These are phyloP conservation scores for Chiridota heheva DNA, from an alignment of 35 echinoderm and acorn worm genomes.

Conservation along the genomic window DNA sequence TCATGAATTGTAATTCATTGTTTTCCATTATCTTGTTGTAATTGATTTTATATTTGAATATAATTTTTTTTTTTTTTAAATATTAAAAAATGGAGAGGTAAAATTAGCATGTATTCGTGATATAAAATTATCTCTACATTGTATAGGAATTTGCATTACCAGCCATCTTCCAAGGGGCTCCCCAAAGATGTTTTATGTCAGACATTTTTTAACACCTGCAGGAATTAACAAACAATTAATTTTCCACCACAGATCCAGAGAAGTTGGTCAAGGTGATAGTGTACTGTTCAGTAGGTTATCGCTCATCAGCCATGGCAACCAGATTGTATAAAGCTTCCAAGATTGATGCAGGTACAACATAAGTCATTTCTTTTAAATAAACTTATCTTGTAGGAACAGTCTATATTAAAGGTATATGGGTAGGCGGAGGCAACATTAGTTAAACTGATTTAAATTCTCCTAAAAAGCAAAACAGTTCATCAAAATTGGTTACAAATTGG, in stretches of 20 bases:
- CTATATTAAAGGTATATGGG: background rate
- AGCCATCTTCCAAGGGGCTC: no score
- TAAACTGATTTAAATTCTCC: background rate
- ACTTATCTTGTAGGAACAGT: background rate
- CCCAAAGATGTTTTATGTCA: background rate
- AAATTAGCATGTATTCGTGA: no score
- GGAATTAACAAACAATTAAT: background rate
- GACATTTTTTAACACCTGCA: background rate
- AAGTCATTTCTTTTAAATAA: background rate
- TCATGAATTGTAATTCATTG: no score
- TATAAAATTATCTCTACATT: no score
- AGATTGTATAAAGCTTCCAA: slow-evolving; percentile 8
- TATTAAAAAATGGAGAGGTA: no score
- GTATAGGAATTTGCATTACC: no score
- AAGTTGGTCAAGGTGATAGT: slow-evolving; percentile 31
- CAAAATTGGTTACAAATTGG: background rate
- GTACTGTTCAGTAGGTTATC: slow-evolving; percentile 74
- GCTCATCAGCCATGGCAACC: slow-evolving; percentile 45
- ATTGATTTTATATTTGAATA: no score
- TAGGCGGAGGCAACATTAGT: background rate
- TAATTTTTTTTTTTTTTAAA: no score
- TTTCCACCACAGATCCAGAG: slow-evolving; percentile 7
- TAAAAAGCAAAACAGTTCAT: background rate
- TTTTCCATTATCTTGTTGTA: no score
- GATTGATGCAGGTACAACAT: background rate